phyloP scores from a whole-genome alignment of 2,797 vertebrate species.

The Karalla daura region DNA sequence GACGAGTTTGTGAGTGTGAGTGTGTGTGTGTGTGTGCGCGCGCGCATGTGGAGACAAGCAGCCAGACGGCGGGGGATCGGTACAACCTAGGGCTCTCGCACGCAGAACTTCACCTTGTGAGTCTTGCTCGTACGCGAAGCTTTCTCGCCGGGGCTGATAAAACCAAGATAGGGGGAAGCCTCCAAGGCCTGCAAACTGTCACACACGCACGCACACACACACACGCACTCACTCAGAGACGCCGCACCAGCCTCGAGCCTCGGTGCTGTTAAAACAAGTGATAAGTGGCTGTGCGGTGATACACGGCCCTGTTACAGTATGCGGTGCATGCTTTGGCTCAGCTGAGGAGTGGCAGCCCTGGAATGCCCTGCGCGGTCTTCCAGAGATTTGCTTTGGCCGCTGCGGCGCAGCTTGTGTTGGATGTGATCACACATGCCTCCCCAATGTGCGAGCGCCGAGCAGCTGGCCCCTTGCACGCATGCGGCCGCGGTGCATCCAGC shows the following conservation, averaged over 20 bases:
- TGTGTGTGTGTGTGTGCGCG: slow-evolving; percentile 8
- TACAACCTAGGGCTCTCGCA: neutral
- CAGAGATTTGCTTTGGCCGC: neutral
- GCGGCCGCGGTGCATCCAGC: no score
- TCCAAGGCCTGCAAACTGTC: slow-evolving; percentile 47
- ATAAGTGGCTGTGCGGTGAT: slow-evolving; percentile 24
- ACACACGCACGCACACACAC: slow-evolving; percentile 8
- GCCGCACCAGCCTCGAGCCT: neutral
- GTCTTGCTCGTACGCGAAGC: slow-evolving; percentile 2
- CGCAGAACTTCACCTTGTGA: neutral
- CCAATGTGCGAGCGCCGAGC: neutral
- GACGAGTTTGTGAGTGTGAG: slow-evolving; percentile 19
- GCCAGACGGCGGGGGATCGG: neutral
- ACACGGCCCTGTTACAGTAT: slow-evolving; percentile 15
- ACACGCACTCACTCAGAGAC: slow-evolving; percentile 13
- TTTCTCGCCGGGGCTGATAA: slow-evolving; percentile 37
- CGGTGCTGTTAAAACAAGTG: slow-evolving; percentile 9
- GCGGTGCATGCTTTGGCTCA: slow-evolving; percentile 3
- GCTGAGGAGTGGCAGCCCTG: slow-evolving; percentile 9
- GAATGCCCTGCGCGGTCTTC: neutral
- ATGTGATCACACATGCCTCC: neutral
- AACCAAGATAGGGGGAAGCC: slow-evolving; percentile 20
- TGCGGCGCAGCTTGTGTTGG: neutral
- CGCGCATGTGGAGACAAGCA: slow-evolving; percentile 5
- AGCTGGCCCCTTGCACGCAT: neutral